These are phyloP conservation scores for Tiphia femorata DNA, from an alignment of 2,888 invertebrate species.

Conservation along the genomic window DNA sequence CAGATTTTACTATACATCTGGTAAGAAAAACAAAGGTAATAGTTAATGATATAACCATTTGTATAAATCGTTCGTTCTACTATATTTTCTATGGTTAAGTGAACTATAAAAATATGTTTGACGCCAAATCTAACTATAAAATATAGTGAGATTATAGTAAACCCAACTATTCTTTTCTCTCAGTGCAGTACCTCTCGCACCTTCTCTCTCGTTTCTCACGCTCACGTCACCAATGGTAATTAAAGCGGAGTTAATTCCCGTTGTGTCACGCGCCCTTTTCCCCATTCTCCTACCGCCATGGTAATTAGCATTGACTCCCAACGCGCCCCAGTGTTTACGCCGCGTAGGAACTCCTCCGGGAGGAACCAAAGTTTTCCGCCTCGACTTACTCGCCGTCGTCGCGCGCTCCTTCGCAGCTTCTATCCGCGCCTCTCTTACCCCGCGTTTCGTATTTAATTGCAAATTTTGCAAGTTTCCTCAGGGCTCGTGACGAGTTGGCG, in stretches of 20 bases:
- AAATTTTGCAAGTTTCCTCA: slow-evolving; percentile 28
- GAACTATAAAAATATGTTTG: no score
- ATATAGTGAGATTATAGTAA: no score
- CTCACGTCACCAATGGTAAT: slow-evolving; percentile 34
- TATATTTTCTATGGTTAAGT: no score
- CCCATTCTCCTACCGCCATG: no score
- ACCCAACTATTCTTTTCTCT: no score
- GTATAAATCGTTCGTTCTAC: no score
- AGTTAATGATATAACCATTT: no score
- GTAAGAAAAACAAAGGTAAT: no score
- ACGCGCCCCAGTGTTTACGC: slow-evolving; percentile 40
- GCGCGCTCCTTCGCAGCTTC: neutral
- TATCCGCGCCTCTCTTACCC: slow-evolving; percentile 11
- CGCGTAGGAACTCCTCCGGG: slow-evolving; percentile 22
- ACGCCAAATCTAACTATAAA: no score
- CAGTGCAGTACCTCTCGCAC: neutral
- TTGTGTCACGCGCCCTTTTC: slow-evolving; percentile 38
- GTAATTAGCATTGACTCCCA: slow-evolving; percentile 51
- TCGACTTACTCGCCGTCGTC: neutral
- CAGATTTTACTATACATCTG: no score
- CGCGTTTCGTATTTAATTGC: slow-evolving; percentile 31
- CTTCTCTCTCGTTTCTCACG: neutral
- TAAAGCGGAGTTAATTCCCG: slow-evolving; percentile 49
- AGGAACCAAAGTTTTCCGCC: slow-evolving; percentile 16
- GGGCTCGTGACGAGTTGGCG: no score